Conservation (phyloP, 2,113 vertebrate genomes). For the Chitala chitala region DNA sequence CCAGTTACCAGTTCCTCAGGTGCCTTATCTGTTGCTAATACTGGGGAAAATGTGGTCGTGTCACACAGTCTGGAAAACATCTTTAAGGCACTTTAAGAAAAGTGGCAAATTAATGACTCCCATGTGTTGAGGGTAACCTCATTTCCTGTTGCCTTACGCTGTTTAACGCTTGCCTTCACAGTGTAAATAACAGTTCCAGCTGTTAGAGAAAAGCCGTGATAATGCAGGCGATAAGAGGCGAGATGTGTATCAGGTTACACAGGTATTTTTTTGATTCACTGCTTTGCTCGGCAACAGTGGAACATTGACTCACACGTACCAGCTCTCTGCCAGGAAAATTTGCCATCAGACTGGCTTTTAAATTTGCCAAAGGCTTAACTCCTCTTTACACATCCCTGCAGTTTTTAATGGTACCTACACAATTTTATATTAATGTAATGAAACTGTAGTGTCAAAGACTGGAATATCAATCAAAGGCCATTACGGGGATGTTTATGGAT, state of each 20-base stretch:
- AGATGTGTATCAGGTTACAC: conserved; percentile 43
- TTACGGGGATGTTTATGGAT: too few species aligned
- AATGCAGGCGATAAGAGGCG: conserved; percentile 13
- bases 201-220: not conserved
- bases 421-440: too few species aligned
- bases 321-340: conserved; percentile 12
- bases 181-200: conserved; percentile 23
- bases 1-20: not conserved
- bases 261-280: conserved; percentile 33
- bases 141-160: too few species aligned
- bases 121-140: too few species aligned
- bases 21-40: too few species aligned
- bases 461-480: too few species aligned
- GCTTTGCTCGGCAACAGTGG: conserved; percentile 45
- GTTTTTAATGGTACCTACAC: not conserved
- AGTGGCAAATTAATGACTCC: too few species aligned
- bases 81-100: too few species aligned
- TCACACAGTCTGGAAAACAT: too few species aligned
- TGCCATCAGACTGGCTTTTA: not conserved
- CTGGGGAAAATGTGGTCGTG: too few species aligned
- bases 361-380: not conserved
- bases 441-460: too few species aligned
- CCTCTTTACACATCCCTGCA: not conserved
- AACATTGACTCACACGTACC: conserved; percentile 34
- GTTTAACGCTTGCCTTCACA: not conserved